These are phyloP conservation scores for Spongia lamella DNA, from an alignment of 37 sponge, comb jelly and placozoan species.

Conservation along the genomic window DNA sequence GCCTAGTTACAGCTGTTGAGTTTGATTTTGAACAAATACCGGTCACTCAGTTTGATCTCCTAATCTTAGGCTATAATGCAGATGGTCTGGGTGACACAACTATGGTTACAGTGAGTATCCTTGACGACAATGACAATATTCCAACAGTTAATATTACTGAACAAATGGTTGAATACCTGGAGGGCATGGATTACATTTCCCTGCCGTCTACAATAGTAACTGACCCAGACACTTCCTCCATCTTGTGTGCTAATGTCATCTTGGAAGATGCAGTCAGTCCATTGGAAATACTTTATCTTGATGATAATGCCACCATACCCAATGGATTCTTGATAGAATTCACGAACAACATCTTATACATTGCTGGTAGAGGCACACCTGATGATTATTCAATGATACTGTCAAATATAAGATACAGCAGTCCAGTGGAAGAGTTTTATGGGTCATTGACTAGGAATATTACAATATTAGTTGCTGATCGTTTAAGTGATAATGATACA, in stretches of 20 bases:
- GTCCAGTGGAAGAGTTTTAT: constrained; percentile 40
- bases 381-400: constrained; percentile 25
- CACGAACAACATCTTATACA: constrained; percentile 22
- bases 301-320: constrained; percentile 7
- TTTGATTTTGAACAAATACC: too few relatives aligned
- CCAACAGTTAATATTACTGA: constrained; percentile 21
- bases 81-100: constrained; percentile 12
- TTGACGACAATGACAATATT: constrained; percentile 68
- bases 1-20: too few relatives aligned
- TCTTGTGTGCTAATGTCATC: constrained; percentile 47
- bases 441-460: constrained; percentile 56
- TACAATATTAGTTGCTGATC: constrained; percentile 51
- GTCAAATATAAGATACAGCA: constrained; percentile 40
- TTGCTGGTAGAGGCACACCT: constrained; percentile 43
- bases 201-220: constrained; percentile 35
- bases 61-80: too few relatives aligned
- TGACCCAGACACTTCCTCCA: constrained; percentile 50
- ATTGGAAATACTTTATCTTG: constrained; percentile 10
- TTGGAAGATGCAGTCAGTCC: constrained; percentile 46
- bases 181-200: constrained; percentile 34
- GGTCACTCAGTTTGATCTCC: too few relatives aligned
- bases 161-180: constrained; percentile 15
- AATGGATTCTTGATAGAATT: constrained; percentile 23
- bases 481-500: constrained; percentile 1
- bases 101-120: constrained; percentile 38